Conservation (phyloP, 2,797 vertebrate species). For the Amblyopsis hoosieri region DNA sequence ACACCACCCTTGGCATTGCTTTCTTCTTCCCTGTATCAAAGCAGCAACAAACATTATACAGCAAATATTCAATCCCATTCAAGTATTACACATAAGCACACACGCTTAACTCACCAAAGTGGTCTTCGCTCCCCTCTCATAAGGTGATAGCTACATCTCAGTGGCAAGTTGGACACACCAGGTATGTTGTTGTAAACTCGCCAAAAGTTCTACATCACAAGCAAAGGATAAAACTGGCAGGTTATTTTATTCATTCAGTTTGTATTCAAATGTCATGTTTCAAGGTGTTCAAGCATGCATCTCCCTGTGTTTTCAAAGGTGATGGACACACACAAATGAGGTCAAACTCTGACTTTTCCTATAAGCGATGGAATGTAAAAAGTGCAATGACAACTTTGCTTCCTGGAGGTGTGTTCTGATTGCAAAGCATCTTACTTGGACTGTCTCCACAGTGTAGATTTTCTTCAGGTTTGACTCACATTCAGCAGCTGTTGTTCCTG, state of each 20-base stretch:
- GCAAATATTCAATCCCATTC: neutral
- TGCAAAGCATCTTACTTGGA: conserved; percentile 83
- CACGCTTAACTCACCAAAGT: conserved; percentile 81
- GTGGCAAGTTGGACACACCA: conserved; percentile 83
- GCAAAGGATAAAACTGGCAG: conserved; percentile 25
- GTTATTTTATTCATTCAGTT: conserved; percentile 30
- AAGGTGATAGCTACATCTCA: conserved; percentile 93
- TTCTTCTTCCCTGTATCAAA: conserved; percentile 90
- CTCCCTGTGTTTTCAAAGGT: too few species aligned
- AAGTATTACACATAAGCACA: too few species aligned
- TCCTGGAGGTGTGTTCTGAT: neutral
- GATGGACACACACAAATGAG: too few species aligned
- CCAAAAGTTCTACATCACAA: conserved; percentile 88
- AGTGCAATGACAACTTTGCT: neutral
- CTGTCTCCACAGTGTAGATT: conserved; percentile 92
- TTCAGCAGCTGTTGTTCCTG: conserved; percentile 92
- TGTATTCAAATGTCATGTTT: conserved; percentile 24
- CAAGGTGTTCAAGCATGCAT: neutral
- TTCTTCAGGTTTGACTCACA: conserved; percentile 95
- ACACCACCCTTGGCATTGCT: conserved; percentile 95
- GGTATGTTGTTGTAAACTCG: conserved; percentile 98
- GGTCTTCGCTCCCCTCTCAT: conserved; percentile 94
- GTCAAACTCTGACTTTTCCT: too few species aligned
- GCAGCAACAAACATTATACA: conserved; percentile 2
- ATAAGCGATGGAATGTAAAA: neutral